phyloP scores from a whole-genome alignment of 1,140 invertebrate genomes.

The Eupeodes corollae region DNA sequence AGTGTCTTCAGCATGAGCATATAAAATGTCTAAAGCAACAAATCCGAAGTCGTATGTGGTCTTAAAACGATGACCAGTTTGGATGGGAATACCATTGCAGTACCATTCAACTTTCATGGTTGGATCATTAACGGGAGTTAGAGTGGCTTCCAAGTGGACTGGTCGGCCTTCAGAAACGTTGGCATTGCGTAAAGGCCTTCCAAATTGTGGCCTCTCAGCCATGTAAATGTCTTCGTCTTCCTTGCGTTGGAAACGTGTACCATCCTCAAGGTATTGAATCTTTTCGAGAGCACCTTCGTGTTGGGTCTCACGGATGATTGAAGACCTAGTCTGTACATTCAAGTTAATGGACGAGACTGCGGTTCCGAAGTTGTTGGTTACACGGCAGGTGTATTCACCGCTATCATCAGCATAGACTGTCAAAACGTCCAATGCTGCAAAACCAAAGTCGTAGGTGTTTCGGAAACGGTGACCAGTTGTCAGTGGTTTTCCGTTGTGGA shows the following conservation, averaged over 20 bases:
- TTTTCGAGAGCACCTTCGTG: slow-evolving; percentile 87
- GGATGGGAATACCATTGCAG: slow-evolving; percentile 80
- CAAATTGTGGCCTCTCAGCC: slow-evolving; percentile 78
- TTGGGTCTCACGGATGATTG: slow-evolving; percentile 86
- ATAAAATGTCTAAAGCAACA: slow-evolving; percentile 89
- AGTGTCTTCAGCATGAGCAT: slow-evolving; percentile 89
- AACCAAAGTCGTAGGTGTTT: slow-evolving; percentile 89
- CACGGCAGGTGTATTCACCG: slow-evolving; percentile 82
- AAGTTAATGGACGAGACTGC: slow-evolving; percentile 69
- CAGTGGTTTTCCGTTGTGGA: slow-evolving; percentile 84
- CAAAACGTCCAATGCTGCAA: slow-evolving; percentile 84
- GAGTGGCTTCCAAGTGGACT: slow-evolving; percentile 88
- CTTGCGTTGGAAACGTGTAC: slow-evolving; percentile 61
- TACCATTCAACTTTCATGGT: slow-evolving; percentile 94
- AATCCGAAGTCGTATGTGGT: slow-evolving; percentile 94
- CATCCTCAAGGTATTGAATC: slow-evolving; percentile 84
- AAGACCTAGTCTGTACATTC: slow-evolving; percentile 69
- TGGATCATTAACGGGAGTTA: slow-evolving; percentile 89
- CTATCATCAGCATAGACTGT: slow-evolving; percentile 89
- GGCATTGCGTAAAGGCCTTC: slow-evolving; percentile 74
- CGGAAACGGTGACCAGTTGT: slow-evolving; percentile 83
- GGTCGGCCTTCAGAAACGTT: slow-evolving; percentile 76
- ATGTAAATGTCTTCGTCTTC: slow-evolving; percentile 59
- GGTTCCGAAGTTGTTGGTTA: slow-evolving; percentile 76
- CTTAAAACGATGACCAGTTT: slow-evolving; percentile 81